A percentile compares a stretch with the other conserved stretches of the same genome.
These are phyloP conservation scores for Amblyjoppa proteus DNA, from an alignment of 2,888 invertebrate species.

Conservation along the genomic window DNA sequence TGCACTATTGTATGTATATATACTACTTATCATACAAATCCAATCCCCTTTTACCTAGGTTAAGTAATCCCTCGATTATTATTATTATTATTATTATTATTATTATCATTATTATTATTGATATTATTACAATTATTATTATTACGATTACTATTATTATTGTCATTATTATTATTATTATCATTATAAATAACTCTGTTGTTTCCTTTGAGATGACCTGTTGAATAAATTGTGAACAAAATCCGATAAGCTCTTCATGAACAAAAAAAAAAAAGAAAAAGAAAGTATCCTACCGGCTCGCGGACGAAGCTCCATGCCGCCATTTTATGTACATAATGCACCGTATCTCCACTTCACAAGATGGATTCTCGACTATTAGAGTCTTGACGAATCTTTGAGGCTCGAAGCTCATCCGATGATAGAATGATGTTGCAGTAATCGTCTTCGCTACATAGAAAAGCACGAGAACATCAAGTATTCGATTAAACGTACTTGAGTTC, in stretches of 20 bases:
- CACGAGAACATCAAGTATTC: constrained; percentile 46
- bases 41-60: constrained; percentile 48
- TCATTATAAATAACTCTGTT: constrained; percentile 58
- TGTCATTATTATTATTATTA: constrained; percentile 14
- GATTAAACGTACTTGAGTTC: constrained; percentile 35
- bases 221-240: constrained; percentile 66
- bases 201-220: constrained; percentile 60
- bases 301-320: constrained; percentile 6
- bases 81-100: not conserved
- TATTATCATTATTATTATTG: not conserved
- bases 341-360: constrained; percentile 27
- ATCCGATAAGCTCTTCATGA: constrained; percentile 35
- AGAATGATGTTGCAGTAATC: constrained; percentile 37
- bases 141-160: constrained; percentile 23
- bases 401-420: constrained; percentile 28
- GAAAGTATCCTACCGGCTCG: constrained; percentile 15
- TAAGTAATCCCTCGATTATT: constrained; percentile 57
- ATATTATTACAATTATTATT: constrained; percentile 33
- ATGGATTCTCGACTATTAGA: constrained; percentile 49
- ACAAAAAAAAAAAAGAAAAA: constrained; percentile 13
- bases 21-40: constrained; percentile 61
- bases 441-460: constrained; percentile 54
- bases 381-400: constrained; percentile 43
- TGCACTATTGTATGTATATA: constrained; percentile 62
- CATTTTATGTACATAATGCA: constrained; percentile 52